Percentiles rank a stretch among this genome's conserved stretches.
Evolutionary conservation across 1,140 invertebrate species (phyloP).

Genomic region (Chymomyza costata): DNA sequence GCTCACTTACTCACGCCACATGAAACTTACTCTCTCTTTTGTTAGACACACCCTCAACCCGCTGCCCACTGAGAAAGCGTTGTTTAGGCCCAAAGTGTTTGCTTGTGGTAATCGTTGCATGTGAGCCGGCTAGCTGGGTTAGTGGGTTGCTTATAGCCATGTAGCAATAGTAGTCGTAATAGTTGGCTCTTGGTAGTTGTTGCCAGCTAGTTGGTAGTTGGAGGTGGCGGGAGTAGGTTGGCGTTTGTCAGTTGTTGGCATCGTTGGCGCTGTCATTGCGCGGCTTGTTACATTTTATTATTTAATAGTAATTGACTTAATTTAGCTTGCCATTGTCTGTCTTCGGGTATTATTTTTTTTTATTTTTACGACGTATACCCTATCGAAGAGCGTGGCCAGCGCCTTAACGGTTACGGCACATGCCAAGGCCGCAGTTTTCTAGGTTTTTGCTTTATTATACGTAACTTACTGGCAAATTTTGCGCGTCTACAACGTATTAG

Average conservation of each 20-base stretch:
- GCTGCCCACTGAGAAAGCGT: neutral
- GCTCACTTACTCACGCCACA: too few relatives aligned
- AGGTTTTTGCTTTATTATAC: constrained; percentile 31
- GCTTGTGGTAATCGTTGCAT: constrained; percentile 24
- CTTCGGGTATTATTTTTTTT: constrained; percentile 4
- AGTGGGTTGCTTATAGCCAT: too few relatives aligned
- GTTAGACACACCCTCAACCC: neutral
- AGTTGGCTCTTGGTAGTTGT: too few relatives aligned
- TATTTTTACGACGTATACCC: constrained; percentile 27
- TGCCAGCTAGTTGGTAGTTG: too few relatives aligned
- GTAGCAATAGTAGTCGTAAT: too few relatives aligned
- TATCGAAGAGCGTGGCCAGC: too few relatives aligned
- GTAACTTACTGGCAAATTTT: constrained; percentile 41
- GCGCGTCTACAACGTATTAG: too few relatives aligned
- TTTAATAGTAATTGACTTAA: constrained; percentile 63
- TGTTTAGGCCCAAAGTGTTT: constrained; percentile 12
- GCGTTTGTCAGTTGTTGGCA: constrained; percentile 13
- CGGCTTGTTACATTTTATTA: constrained; percentile 44
- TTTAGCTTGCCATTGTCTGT: constrained; percentile 47
- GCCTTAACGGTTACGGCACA: constrained; percentile 19
- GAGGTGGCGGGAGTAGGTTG: constrained; percentile 22
- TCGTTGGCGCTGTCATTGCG: neutral
- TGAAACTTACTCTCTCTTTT: too few relatives aligned
- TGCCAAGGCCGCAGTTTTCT: constrained; percentile 49
- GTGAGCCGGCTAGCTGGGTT: constrained; percentile 8